Evolutionary conservation across 2,797 vertebrate species (phyloP).

Genomic region (Eulemur rubriventer): DNA sequence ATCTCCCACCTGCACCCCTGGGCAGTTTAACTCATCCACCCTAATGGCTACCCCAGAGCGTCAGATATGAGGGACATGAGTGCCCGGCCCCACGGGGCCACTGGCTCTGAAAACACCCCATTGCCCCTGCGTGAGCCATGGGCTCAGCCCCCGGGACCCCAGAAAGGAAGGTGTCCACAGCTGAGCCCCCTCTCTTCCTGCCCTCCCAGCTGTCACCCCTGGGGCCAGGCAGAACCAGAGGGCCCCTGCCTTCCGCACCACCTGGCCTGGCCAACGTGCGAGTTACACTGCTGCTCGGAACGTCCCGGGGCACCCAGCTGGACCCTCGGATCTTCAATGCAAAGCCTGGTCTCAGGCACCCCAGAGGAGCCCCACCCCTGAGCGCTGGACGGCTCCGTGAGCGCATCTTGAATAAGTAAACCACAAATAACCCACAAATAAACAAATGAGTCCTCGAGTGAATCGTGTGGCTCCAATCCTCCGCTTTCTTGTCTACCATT

Average conservation of each 20-base stretch:
- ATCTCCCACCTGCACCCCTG: background rate
- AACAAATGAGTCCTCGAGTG: accelerated
- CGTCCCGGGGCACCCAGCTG: background rate
- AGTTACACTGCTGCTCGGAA: background rate
- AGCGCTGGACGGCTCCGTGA: accelerated
- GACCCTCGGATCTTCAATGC: background rate
- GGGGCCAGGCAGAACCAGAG: accelerated
- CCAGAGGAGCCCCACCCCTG: background rate
- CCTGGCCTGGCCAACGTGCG: background rate
- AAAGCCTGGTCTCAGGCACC: background rate
- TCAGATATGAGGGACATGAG: background rate
- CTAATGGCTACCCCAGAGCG: accelerated
- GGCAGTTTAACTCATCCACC: background rate
- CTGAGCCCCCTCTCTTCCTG: background rate
- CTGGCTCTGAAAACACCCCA: background rate
- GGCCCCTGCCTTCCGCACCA: no score
- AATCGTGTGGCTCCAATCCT: accelerated
- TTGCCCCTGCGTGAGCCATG: accelerated
- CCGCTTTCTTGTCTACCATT: background rate
- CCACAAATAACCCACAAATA: background rate
- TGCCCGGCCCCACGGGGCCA: background rate
- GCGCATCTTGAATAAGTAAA: background rate
- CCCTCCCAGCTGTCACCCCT: background rate
- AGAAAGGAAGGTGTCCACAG: background rate
- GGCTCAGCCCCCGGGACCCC: background rate